Base-by-base conservation (phyloP, 2,888 invertebrate genomes). In the Sinodicranocentrus sp. region DNA sequence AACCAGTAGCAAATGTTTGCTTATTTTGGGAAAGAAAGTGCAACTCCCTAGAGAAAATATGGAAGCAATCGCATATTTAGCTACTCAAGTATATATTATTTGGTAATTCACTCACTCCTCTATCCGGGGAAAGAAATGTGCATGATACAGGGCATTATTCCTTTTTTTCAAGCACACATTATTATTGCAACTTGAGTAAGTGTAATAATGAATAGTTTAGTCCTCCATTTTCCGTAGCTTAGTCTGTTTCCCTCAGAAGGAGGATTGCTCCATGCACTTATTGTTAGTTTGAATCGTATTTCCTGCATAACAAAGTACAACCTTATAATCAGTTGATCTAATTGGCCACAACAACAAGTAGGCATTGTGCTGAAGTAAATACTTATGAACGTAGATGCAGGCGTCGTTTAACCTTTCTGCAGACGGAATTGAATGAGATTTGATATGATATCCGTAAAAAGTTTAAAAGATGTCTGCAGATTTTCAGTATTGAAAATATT, bases 291-390 rank as follows among this genome's bases (percentile, higher is more conserved):
- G n/a, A n/a, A n/a, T n/a, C n/a, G n/a, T n/a, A n/a, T n/a, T n/a
- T n/a, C n/a, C n/a, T n/a, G n/a, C n/a, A n/a, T n/a, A n/a, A n/a
- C 17, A 28, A 63, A 33, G 71, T 39, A 28, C 43, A 57, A 15
- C 54, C n/a, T 26, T 25, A 54, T 26, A 61, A 61, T 73, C 73
- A 61, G 61, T 76, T 76, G 63, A 65, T 76, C 75, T 76, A 76
- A 65, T 76, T 76, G 65, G 75, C 52, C 19, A 65, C 75, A 52
- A 19, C 54, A 48, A 10, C 2, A 65, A 54, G 65, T 65, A 75
- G 63, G 26, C 61, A 48, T 44, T 73, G 15, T 44, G 73, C 73
- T 23, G 19, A 26, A 71, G 3, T 48, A 10, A 48, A n/a, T 48
- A 2, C n/a, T 6, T 48, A 48, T 48, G 15, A 10, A n/a, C 10